phyloP scores from a whole-genome alignment of 2,888 invertebrate genomes.

The Tenthredo notha region DNA sequence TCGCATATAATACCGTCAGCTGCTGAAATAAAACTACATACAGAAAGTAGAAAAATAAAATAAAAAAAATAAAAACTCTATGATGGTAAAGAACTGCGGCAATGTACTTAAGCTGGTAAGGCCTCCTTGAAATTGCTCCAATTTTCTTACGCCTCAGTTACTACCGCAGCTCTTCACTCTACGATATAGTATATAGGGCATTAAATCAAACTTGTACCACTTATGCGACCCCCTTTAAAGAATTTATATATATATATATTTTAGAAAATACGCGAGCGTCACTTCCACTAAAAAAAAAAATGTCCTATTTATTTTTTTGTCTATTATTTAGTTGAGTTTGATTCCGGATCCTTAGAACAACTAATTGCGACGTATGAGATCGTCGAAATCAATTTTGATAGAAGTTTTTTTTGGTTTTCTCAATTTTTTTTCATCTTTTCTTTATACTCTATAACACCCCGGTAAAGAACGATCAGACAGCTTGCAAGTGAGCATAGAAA shows the following conservation, averaged over 20 bases:
- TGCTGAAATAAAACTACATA: neutral
- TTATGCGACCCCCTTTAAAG: neutral
- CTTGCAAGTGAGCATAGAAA: neutral
- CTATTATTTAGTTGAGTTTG: neutral
- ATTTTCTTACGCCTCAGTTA: constrained; percentile 60
- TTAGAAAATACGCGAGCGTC: neutral
- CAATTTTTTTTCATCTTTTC: neutral
- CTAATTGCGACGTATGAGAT: neutral
- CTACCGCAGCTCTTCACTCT: constrained; percentile 50
- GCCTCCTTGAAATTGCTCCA: constrained; percentile 66
- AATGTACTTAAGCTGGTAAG: constrained; percentile 20
- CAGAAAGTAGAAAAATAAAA: too few relatives aligned
- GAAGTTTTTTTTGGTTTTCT: neutral
- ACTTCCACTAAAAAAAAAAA: too few relatives aligned
- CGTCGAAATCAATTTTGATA: neutral
- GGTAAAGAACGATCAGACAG: constrained; percentile 17
- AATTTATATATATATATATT: neutral
- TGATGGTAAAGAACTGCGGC: neutral
- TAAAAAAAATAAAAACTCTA: neutral
- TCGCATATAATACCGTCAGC: neutral
- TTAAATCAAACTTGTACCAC: constrained; percentile 65
- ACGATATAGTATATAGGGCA: constrained; percentile 56
- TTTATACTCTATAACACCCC: neutral
- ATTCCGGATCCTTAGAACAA: neutral
- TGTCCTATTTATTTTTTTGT: too few relatives aligned